Evolutionary conservation across 2,888 invertebrate species (phyloP).

Genomic region (Diplolepis rosae): DNA sequence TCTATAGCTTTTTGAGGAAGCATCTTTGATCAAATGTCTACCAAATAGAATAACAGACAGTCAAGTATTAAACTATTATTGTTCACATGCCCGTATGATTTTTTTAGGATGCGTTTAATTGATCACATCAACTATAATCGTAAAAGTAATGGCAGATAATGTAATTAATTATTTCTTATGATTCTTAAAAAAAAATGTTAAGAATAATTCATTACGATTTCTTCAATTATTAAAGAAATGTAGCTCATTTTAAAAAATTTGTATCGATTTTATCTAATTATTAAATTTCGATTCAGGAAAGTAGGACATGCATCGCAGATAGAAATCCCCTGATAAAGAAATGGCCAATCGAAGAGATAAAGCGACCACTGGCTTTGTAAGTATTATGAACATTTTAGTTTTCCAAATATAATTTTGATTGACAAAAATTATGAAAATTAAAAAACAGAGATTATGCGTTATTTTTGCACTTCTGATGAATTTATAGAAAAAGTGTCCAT

Average conservation of each 20-base stretch:
- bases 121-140: not conserved
- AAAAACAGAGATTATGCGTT: not conserved
- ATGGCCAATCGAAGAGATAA: slow-evolving; percentile 70
- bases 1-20: not conserved
- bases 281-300: slow-evolving; percentile 21
- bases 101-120: slow-evolving; percentile 5
- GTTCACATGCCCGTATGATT: not conserved
- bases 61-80: not conserved
- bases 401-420: too few relatives aligned
- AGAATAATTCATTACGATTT: too few relatives aligned
- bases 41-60: slow-evolving; percentile 8
- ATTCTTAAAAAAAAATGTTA: not conserved
- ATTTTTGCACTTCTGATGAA: not conserved
- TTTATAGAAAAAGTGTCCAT: too few relatives aligned
- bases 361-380: slow-evolving; percentile 65
- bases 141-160: not conserved
- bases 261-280: not conserved
- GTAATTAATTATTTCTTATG: not conserved
- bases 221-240: too few relatives aligned
- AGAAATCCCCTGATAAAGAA: slow-evolving; percentile 39
- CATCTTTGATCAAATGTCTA: slow-evolving; percentile 11
- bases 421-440: too few relatives aligned
- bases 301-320: slow-evolving; percentile 38
- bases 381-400: too few relatives aligned
- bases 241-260: too few relatives aligned